Percentiles rank a stretch among this genome's conserved stretches.
These are phyloP conservation scores for Phengaris arion DNA, from an alignment of 2,888 invertebrate species.

Conservation along the genomic window DNA sequence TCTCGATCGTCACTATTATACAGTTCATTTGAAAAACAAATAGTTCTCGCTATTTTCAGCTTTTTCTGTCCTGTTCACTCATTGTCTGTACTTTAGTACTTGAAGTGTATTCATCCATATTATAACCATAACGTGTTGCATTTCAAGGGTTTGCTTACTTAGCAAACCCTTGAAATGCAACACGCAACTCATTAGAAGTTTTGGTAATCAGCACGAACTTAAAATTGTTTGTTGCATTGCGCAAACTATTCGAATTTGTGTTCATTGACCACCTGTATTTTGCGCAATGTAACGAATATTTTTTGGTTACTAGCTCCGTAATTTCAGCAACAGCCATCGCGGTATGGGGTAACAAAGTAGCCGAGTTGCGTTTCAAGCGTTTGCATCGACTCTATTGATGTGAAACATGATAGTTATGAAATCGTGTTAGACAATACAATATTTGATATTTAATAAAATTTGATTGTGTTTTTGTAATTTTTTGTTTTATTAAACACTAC, in stretches of 20 bases:
- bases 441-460: constrained; percentile 80
- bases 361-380: not conserved
- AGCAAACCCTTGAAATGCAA: constrained; percentile 47
- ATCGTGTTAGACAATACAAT: constrained; percentile 80
- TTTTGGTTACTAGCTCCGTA: not conserved
- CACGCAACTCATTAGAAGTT: not conserved
- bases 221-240: not conserved
- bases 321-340: not conserved
- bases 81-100: constrained; percentile 55
- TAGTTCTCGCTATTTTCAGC: constrained; percentile 36
- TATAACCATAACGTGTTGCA: constrained; percentile 36
- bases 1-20: constrained; percentile 26
- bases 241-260: not conserved
- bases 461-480: constrained; percentile 75
- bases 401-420: constrained; percentile 78
- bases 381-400: constrained; percentile 64
- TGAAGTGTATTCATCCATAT: constrained; percentile 45
- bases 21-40: constrained; percentile 34
- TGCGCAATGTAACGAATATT: not conserved
- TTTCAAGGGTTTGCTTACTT: constrained; percentile 45
- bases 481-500: constrained; percentile 49
- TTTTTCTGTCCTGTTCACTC: constrained; percentile 43
- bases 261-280: not conserved
- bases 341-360: not conserved
- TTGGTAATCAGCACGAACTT: constrained; percentile 38